Evolutionary conservation across 2,113 vertebrate genomes (phyloP).

Genomic region (Dendropsophus ebraccatus): DNA sequence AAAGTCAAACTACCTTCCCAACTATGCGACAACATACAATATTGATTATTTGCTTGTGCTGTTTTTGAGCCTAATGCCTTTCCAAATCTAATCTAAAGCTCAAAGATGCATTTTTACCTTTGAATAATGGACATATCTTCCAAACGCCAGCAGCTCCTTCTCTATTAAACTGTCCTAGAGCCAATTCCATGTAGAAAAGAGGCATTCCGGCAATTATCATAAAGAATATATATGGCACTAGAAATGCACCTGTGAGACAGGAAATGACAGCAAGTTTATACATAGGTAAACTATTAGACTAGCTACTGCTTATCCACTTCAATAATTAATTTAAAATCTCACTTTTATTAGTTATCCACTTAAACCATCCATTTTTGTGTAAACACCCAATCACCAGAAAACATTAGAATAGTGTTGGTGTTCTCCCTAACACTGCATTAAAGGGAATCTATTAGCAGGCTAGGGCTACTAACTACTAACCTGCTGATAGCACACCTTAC

Average conservation of each 20-base stretch:
- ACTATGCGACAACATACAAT: not conserved
- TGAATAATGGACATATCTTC: slow-evolving; percentile 92
- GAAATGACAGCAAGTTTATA: not conserved
- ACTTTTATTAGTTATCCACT: too few relatives aligned
- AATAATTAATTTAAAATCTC: too few relatives aligned
- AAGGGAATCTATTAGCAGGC: too few relatives aligned
- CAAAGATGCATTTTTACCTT: slow-evolving; percentile 72
- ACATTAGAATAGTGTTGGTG: too few relatives aligned
- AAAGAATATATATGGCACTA: slow-evolving; percentile 89
- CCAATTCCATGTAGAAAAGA: slow-evolving; percentile 92
- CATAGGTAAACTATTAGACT: too few relatives aligned
- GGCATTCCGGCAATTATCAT: slow-evolving; percentile 92
- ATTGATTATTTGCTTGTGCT: not conserved
- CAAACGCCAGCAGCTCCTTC: slow-evolving; percentile 87
- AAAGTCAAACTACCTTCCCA: not conserved
- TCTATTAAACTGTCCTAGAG: slow-evolving; percentile 86
- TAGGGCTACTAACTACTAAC: too few relatives aligned
- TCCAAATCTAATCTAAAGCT: too few relatives aligned
- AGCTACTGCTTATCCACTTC: too few relatives aligned
- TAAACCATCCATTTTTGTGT: too few relatives aligned
- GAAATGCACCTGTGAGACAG: slow-evolving; percentile 79
- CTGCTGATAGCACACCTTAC: too few relatives aligned
- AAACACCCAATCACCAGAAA: too few relatives aligned
- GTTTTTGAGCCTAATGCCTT: not conserved
- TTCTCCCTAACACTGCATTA: too few relatives aligned